These are phyloP conservation scores for Dendropsophus ebraccatus DNA, from an alignment of 2,113 vertebrate species.

Conservation along the genomic window DNA sequence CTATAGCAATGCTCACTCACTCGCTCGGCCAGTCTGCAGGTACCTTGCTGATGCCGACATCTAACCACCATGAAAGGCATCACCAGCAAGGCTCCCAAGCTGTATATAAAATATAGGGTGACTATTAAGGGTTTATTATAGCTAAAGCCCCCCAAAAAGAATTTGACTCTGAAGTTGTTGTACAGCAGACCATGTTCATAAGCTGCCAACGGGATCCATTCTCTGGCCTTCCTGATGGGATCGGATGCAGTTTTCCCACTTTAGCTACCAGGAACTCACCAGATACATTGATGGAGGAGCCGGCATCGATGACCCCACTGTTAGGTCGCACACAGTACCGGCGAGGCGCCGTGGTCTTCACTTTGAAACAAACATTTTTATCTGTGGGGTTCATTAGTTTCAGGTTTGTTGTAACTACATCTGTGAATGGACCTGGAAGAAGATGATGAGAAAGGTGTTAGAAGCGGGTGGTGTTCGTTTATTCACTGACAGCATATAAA, in stretches of 20 bases:
- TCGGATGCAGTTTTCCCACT: too few relatives aligned
- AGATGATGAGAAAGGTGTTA: background rate
- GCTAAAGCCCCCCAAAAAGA: too few relatives aligned
- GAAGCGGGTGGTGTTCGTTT: background rate
- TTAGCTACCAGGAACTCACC: too few relatives aligned
- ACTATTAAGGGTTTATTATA: too few relatives aligned
- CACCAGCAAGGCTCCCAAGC: too few relatives aligned
- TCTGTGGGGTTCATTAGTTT: constrained; percentile 97
- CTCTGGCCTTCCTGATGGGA: too few relatives aligned
- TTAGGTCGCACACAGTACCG: constrained; percentile 98
- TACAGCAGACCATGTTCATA: too few relatives aligned
- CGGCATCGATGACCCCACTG: constrained; percentile 95
- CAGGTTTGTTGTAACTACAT: constrained; percentile 94
- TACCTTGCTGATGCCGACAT: background rate
- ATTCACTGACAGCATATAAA: background rate
- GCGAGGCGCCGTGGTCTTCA: constrained; percentile 97
- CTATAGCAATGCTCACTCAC: background rate
- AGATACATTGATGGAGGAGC: constrained; percentile 95
- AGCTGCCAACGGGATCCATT: too few relatives aligned
- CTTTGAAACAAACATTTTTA: constrained; percentile 96
- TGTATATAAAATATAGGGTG: too few relatives aligned
- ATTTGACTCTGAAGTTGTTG: too few relatives aligned
- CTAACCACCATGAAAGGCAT: background rate
- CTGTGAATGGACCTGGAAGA: constrained; percentile 93
- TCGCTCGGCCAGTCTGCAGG: background rate